Evolutionary conservation across 2,113 vertebrate species (phyloP), one percentile per base, ranked within the genome.

Genomic region (Gasterosteus aculeatus): DNA sequence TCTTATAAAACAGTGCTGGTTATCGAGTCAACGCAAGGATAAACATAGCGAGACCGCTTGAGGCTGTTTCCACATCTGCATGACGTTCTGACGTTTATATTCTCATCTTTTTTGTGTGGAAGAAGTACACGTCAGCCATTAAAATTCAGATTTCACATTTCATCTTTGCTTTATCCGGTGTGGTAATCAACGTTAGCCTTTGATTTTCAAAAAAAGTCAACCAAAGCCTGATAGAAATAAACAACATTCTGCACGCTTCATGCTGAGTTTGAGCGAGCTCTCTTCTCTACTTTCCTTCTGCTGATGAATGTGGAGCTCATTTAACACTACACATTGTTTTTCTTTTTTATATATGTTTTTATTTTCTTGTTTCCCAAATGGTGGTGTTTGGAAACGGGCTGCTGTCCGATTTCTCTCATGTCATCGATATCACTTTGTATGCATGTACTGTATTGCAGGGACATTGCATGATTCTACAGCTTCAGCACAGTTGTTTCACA

Each of bases 311-410:
- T 41, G n/a, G 5, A 59, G 7, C 69, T 75, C 58, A 72, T 76
- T 84, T 69, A n/a, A 62, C 57, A 69, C 54, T 46, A 51, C 42
- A 41, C 44, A 60, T 72, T 10, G 70, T 69, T 67, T 66, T 77
- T 72, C 58, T 41, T 58, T 15, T 58, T 72, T 44, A 14, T 33
- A 59, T 4, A 3, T 51, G 5, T 46, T 3, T 44, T 12, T 44
- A 12, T 62, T 61, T 77, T 68, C 62, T 78, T 56, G 44, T 78
- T 71, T 33, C 78, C 74, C 11, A 61, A 68, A 68, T 33, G 56
- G 41, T 72, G 69, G 26, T 35, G 69, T 26, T 26, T 26, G 22
- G 22, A 26, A 26, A 26, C 22, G 22, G 22, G 22, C 22, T 26
- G 22, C 22, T 26, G 22, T 26, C 1, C 1, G 22, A 26, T 26